A percentile compares a stretch with the other conserved stretches of the same genome.
phyloP scores from a whole-genome alignment of 2,113 vertebrate species.

The Elachura formosa region DNA sequence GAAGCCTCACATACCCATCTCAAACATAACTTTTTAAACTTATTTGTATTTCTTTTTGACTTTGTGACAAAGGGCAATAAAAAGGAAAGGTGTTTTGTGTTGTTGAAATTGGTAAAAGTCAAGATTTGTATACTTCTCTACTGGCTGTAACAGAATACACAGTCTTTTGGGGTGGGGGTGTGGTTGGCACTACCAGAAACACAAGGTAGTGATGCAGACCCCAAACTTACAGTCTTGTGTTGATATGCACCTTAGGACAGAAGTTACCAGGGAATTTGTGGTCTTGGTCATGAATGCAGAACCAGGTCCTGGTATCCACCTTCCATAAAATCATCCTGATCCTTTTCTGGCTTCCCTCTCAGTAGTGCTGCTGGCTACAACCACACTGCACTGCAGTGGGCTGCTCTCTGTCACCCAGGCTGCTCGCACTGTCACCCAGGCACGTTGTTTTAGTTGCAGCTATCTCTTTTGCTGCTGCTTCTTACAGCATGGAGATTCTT shows the following conservation, averaged over 20 bases:
- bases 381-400: not conserved
- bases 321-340: not conserved
- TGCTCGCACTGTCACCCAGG: not conserved
- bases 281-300: not conserved
- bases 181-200: not conserved
- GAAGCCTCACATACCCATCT: not conserved
- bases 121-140: not conserved
- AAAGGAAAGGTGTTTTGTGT: not conserved
- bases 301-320: not conserved
- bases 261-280: not conserved
- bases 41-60: not conserved
- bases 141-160: not conserved
- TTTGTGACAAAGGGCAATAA: not conserved
- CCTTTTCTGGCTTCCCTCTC: not conserved
- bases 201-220: fast-evolving
- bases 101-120: not conserved
- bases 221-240: not conserved
- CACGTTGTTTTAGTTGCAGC: not conserved
- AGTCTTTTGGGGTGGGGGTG: fast-evolving
- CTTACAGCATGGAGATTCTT: not conserved
- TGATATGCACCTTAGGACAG: not conserved
- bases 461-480: not conserved
- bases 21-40: not conserved
- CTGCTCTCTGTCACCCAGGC: not conserved
- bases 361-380: not conserved